These are phyloP conservation scores for Phymorhynchus buccinoides DNA, from an alignment of 1,140 invertebrate species.

Conservation along the genomic window DNA sequence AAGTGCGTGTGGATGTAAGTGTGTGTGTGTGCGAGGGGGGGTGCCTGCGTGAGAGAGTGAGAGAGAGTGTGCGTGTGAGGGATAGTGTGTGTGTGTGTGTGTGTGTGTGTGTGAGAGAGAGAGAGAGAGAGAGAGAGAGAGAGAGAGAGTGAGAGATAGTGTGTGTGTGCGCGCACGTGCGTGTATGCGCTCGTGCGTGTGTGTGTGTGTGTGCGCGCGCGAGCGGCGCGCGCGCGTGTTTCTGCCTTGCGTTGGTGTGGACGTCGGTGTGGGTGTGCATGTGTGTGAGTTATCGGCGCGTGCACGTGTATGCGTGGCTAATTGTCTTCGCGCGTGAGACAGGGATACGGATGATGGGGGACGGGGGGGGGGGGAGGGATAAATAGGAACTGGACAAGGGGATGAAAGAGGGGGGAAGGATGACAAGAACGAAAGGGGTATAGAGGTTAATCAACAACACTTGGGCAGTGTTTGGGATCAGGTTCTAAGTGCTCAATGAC, in stretches of 20 bases:
- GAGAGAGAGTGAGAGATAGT: background rate
- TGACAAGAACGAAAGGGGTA: background rate
- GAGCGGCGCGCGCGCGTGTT: background rate
- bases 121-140: background rate
- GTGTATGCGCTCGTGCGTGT: background rate
- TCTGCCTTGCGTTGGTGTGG: background rate
- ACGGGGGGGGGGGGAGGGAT: background rate
- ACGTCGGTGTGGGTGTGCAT: background rate
- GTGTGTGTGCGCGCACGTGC: background rate
- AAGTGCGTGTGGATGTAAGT: background rate
- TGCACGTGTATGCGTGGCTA: too few species aligned
- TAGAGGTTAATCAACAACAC: too few species aligned
- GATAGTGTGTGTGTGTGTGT: background rate
- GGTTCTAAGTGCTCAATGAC: too few species aligned
- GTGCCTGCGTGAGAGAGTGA: background rate
- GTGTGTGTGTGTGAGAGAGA: background rate
- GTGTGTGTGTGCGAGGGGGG: background rate
- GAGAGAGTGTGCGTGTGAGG: background rate
- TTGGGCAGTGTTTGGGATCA: too few species aligned
- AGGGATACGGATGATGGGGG: too few species aligned
- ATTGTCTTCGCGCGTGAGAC: background rate
- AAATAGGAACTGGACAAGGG: background rate
- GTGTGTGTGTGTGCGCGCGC: background rate
- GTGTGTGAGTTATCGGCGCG: background rate
- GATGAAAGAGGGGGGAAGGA: background rate